Evolutionary conservation across 2,797 vertebrate genomes (phyloP).

Genomic region (Pseudomugil tenellus): DNA sequence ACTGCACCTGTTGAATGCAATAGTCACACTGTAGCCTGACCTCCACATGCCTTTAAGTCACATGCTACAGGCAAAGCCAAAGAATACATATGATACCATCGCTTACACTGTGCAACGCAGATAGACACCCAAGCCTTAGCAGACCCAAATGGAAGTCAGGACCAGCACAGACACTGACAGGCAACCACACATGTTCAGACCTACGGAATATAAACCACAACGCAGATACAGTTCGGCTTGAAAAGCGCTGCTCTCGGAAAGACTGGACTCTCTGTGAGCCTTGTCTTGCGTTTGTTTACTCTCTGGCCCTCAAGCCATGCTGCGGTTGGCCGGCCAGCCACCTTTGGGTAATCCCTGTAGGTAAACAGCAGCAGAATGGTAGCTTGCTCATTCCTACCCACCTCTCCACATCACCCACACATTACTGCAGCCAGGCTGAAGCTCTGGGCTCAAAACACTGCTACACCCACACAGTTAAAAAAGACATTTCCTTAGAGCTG

Average conservation of each 20-base stretch:
- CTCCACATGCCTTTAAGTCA: slow-evolving; percentile 29
- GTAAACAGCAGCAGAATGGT: slow-evolving; percentile 62
- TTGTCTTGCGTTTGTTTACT: slow-evolving; percentile 49
- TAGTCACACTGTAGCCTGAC: slow-evolving; percentile 1
- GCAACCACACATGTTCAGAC: slow-evolving; percentile 23
- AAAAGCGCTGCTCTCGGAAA: slow-evolving; percentile 19
- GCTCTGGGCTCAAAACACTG: slow-evolving; percentile 48
- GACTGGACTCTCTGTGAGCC: slow-evolving; percentile 27
- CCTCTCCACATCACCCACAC: slow-evolving; percentile 61
- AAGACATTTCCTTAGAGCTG: slow-evolving; percentile 40
- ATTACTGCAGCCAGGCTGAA: slow-evolving; percentile 38
- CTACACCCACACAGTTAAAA: slow-evolving; percentile 61
- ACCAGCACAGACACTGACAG: slow-evolving; percentile 21
- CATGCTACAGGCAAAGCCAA: slow-evolving; percentile 38
- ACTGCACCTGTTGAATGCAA: slow-evolving; percentile 44
- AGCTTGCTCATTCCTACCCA: slow-evolving; percentile 43
- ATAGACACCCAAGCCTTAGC: slow-evolving; percentile 21
- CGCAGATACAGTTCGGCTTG: background rate
- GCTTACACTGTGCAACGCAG: slow-evolving; percentile 32
- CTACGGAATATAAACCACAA: slow-evolving; percentile 10
- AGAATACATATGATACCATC: slow-evolving; percentile 49
- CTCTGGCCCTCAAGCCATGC: slow-evolving; percentile 34
- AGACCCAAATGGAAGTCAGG: slow-evolving; percentile 3
- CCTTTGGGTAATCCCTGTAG: slow-evolving; percentile 64
- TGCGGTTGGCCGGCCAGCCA: slow-evolving; percentile 44